A percentile compares a stretch with the other conserved stretches of the same genome.
These are phyloP conservation scores for Xenopus petersii DNA, from an alignment of 2,797 vertebrate genomes.

Conservation along the genomic window DNA sequence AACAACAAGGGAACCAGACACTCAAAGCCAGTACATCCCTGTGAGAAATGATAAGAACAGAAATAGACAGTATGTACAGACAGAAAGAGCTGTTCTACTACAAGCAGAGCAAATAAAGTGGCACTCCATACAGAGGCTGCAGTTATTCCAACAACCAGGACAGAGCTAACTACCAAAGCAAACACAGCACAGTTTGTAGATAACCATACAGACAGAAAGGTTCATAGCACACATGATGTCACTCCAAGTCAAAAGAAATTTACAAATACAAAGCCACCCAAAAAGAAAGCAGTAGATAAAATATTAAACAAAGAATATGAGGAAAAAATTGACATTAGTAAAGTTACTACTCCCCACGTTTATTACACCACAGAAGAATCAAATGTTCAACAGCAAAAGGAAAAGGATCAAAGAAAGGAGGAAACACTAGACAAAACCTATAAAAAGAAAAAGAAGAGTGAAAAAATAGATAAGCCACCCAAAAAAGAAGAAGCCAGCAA, in stretches of 20 bases:
- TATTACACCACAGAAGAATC: conserved; percentile 65
- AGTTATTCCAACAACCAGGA: conserved; percentile 58
- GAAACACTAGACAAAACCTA: conserved; percentile 71
- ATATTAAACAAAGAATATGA: conserved; percentile 83
- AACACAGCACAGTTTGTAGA: conserved; percentile 69
- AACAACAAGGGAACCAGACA: conserved; percentile 57
- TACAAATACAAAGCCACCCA: conserved; percentile 70
- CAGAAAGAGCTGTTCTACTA: conserved; percentile 44
- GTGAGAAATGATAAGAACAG: conserved; percentile 65
- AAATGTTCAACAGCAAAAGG: conserved; percentile 57
- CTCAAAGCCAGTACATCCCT: conserved; percentile 66
- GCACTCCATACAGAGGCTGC: conserved; percentile 50
- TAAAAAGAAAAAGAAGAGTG: conserved; percentile 70
- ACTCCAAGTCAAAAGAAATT: conserved; percentile 71
- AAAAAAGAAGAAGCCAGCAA: conserved; percentile 79
- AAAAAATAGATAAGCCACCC: conserved; percentile 73
- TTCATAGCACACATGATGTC: conserved; percentile 65
- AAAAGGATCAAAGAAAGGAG: conserved; percentile 74
- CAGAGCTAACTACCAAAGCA: conserved; percentile 60
- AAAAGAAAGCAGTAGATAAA: conserved; percentile 76
- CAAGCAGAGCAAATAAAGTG: conserved; percentile 68
- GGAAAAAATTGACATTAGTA: conserved; percentile 73
- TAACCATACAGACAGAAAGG: conserved; percentile 80
- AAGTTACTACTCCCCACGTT: conserved; percentile 64
- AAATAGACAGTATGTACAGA: conserved; percentile 58